Evolutionary conservation across 2,797 vertebrate genomes (phyloP).

Genomic region (Ambastaia sidthimunki): DNA sequence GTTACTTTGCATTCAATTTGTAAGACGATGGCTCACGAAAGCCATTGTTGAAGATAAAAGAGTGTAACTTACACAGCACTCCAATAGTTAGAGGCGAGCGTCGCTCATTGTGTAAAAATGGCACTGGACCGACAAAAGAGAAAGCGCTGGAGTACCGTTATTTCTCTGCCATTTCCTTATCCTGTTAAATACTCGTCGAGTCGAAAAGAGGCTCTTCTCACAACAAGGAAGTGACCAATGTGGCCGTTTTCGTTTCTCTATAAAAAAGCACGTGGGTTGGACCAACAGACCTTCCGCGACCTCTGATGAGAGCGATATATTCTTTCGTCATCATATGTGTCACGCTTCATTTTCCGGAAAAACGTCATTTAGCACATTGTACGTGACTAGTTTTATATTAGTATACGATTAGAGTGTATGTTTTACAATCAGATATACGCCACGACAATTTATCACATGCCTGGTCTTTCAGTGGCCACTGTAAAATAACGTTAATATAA

Average conservation of each 20-base stretch:
- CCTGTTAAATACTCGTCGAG: conserved; percentile 13
- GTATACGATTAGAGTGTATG: not conserved
- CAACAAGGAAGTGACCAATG: conserved; percentile 53
- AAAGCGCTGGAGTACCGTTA: conserved; percentile 14
- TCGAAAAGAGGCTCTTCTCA: conserved; percentile 33
- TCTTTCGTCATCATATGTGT: not conserved
- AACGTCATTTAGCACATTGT: too few species aligned
- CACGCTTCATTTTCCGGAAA: not conserved
- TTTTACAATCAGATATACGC: not conserved
- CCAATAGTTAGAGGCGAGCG: conserved; percentile 6
- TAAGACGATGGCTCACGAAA: not conserved
- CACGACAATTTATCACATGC: not conserved
- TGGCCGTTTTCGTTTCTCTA: conserved; percentile 15
- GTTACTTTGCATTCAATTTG: not conserved
- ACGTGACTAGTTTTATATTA: not conserved
- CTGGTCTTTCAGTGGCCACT: not conserved
- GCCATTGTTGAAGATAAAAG: not conserved
- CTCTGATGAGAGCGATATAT: not conserved
- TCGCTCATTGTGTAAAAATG: conserved; percentile 29
- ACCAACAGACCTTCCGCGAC: not conserved
- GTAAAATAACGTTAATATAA: too few species aligned
- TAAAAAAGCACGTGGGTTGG: conserved; percentile 32
- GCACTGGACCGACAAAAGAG: conserved; percentile 3
- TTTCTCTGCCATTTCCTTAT: conserved; percentile 30
- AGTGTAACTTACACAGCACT: conserved; percentile 32